A percentile compares a stretch with the other conserved stretches of the same genome.
Evolutionary conservation across 2,797 vertebrate genomes (phyloP).

Genomic region (Molossus molossus): DNA sequence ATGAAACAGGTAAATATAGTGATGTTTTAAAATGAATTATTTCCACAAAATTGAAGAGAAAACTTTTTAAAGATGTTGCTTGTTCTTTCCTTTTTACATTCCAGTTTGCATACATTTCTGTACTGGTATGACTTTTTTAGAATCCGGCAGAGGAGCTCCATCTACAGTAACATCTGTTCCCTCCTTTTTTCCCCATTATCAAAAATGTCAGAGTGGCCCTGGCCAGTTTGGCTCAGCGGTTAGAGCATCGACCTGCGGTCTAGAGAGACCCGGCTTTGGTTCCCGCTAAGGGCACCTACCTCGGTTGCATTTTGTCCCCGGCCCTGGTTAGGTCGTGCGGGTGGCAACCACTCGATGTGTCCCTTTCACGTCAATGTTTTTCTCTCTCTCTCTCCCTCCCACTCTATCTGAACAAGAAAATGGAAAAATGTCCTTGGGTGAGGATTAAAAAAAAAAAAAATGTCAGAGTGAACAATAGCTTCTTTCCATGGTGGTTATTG

Average conservation of each 20-base stretch:
- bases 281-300: no score
- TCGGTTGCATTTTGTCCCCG: no score
- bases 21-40: constrained; percentile 1
- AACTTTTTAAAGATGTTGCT: background rate
- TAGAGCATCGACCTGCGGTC: no score
- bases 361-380: no score
- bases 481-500: background rate
- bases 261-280: no score
- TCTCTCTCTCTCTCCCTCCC: no score
- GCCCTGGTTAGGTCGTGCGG: no score
- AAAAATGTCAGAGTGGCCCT: background rate
- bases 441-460: background rate
- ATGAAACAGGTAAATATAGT: background rate
- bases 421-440: no score
- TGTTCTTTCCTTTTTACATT: background rate
- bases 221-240: no score
- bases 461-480: background rate
- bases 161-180: background rate
- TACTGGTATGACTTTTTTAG: background rate
- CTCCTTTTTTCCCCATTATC: background rate
- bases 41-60: background rate
- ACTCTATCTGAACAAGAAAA: no score
- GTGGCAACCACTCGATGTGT: no score
- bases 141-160: background rate
- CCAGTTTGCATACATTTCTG: background rate